phyloP scores from a whole-genome alignment of 23 tunicate species.

The Trididemnum miniatum region DNA sequence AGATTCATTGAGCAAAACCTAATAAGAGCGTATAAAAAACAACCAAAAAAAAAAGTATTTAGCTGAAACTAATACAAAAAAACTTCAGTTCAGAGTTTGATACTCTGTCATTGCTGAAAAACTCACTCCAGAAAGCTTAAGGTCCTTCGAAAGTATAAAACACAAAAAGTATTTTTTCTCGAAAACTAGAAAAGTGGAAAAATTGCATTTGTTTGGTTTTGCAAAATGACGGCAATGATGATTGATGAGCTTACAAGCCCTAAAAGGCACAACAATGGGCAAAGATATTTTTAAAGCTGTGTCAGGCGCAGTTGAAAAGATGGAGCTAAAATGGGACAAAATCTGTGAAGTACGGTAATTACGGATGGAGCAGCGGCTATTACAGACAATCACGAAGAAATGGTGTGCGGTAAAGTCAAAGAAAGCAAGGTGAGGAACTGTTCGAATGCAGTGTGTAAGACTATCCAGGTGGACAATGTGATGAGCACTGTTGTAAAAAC shows the following conservation, averaged over 20 bases:
- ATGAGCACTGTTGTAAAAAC: constrained; percentile 19
- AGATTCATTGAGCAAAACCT: too few species aligned
- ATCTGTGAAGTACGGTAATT: neutral
- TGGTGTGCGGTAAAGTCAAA: constrained; percentile 26
- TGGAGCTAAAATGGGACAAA: constrained; percentile 9
- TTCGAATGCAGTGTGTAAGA: neutral
- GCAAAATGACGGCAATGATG: too few species aligned
- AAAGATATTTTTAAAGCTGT: constrained; percentile 26
- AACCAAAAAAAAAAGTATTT: too few species aligned
- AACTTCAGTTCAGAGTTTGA: too few species aligned
- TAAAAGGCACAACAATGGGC: constrained; percentile 22
- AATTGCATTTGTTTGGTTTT: too few species aligned
- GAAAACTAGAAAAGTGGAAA: too few species aligned
- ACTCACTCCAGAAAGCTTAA: too few species aligned
- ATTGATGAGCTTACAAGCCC: neutral
- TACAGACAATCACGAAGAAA: neutral
- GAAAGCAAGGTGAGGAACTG: neutral
- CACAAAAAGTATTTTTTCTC: too few species aligned
- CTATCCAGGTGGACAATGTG: neutral
- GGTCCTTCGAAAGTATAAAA: too few species aligned
- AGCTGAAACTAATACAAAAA: too few species aligned
- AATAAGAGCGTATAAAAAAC: too few species aligned
- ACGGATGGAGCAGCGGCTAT: constrained; percentile 13
- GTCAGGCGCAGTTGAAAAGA: constrained; percentile 7
- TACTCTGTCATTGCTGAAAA: too few species aligned